Percentiles rank a stretch among this genome's conserved stretches.
phyloP scores from a whole-genome alignment of 2,797 vertebrate genomes.

The Ciconia nigra region DNA sequence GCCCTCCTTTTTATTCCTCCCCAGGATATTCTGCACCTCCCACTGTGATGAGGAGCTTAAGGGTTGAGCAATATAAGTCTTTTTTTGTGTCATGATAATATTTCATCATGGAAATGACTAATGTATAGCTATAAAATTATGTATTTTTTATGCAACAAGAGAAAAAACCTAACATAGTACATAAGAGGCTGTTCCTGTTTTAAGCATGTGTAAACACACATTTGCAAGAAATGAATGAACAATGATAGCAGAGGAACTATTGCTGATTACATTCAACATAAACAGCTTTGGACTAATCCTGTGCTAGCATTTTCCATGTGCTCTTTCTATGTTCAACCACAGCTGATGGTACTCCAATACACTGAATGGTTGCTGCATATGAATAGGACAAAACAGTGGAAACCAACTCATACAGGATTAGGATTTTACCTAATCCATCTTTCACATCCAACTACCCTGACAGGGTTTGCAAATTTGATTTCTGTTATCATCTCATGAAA shows the following conservation, averaged over 20 bases:
- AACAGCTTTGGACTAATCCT: conserved; percentile 2
- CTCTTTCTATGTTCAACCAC: background rate
- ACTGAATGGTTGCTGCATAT: background rate
- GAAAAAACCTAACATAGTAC: background rate
- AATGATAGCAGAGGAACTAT: background rate
- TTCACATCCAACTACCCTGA: background rate
- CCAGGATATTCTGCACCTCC: background rate
- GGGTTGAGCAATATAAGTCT: background rate
- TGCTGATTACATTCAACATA: background rate
- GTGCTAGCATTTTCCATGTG: background rate
- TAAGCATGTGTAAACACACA: background rate
- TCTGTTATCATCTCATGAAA: background rate
- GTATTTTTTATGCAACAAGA: background rate
- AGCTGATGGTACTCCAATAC: background rate
- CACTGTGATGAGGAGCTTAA: background rate
- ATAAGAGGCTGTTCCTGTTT: background rate
- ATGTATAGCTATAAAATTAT: background rate
- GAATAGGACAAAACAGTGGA: background rate
- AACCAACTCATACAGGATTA: background rate
- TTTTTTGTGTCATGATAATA: background rate
- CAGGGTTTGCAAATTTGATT: background rate
- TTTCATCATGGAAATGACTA: background rate
- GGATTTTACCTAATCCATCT: background rate
- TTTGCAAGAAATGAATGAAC: background rate
- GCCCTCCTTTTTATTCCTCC: background rate